These are phyloP conservation scores for Tethya wilhelma DNA, from an alignment of 37 sponge, comb jelly and placozoan genomes.

Conservation along the genomic window DNA sequence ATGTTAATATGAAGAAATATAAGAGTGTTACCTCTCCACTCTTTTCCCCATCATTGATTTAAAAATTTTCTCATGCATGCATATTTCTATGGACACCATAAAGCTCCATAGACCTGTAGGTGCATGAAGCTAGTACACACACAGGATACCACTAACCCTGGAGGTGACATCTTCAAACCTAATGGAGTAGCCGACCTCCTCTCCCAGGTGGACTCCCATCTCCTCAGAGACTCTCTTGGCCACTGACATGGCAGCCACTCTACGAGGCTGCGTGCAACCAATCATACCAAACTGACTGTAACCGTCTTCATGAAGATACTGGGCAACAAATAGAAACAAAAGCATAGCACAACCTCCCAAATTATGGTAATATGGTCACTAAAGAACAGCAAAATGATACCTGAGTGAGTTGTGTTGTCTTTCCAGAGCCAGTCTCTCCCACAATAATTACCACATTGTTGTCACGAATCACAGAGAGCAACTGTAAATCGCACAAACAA, in stretches of 20 bases:
- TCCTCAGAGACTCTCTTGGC: constrained; percentile 98
- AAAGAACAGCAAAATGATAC: constrained; percentile 2
- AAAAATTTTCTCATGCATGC: too few relatives aligned
- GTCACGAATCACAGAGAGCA: constrained; percentile 88
- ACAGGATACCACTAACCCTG: constrained; percentile 67
- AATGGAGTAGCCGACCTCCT: constrained; percentile 97
- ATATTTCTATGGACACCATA: too few relatives aligned
- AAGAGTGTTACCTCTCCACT: too few relatives aligned
- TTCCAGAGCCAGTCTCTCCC: constrained; percentile 99
- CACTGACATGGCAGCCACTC: constrained; percentile 99
- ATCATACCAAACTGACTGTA: constrained; percentile 91
- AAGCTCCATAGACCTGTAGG: too few relatives aligned
- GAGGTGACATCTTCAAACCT: constrained; percentile 98
- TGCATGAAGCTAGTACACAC: too few relatives aligned
- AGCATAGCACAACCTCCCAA: neutral
- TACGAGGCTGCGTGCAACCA: constrained; percentile 99
- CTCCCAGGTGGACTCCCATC: constrained; percentile 86
- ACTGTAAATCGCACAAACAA: constrained; percentile 22
- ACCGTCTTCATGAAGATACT: constrained; percentile 98
- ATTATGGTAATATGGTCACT: constrained; percentile 10
- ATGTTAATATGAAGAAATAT: too few relatives aligned
- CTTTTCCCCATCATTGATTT: too few relatives aligned
- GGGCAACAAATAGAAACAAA: constrained; percentile 3
- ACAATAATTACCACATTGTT: constrained; percentile 97
- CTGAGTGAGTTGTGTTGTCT: constrained; percentile 99